These are phyloP conservation scores for Arizona elegans DNA, from an alignment of 2,113 vertebrate species.

Conservation along the genomic window DNA sequence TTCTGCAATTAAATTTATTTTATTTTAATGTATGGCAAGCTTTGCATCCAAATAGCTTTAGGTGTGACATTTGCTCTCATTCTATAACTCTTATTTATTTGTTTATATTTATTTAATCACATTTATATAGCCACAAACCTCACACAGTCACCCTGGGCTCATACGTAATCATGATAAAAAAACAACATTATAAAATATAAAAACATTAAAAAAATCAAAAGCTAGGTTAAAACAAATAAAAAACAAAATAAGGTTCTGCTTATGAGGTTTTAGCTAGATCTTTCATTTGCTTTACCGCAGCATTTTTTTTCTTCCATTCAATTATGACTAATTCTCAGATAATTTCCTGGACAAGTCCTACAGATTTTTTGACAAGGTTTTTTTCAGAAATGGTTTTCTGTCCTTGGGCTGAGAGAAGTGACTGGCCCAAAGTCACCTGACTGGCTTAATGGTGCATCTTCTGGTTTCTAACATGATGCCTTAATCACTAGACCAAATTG, in stretches of 20 bases:
- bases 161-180: neutral
- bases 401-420: too few species aligned
- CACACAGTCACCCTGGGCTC: neutral
- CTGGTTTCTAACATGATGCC: too few species aligned
- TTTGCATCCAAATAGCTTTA: neutral
- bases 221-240: neutral
- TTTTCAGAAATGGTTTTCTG: too few species aligned
- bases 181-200: neutral
- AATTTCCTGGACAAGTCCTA: too few species aligned
- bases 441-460: too few species aligned
- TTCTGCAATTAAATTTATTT: neutral
- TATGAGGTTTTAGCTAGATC: neutral
- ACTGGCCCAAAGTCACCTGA: too few species aligned
- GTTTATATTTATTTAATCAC: neutral
- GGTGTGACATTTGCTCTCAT: neutral
- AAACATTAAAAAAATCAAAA: neutral
- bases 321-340: too few species aligned
- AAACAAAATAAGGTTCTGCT: neutral
- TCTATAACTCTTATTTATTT: neutral
- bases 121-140: neutral
- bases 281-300: neutral
- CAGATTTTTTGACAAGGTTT: too few species aligned
- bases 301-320: neutral
- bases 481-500: too few species aligned
- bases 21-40: neutral